phyloP scores from a whole-genome alignment of 2,797 vertebrate species.

The Chlorospingus flavigularis region DNA sequence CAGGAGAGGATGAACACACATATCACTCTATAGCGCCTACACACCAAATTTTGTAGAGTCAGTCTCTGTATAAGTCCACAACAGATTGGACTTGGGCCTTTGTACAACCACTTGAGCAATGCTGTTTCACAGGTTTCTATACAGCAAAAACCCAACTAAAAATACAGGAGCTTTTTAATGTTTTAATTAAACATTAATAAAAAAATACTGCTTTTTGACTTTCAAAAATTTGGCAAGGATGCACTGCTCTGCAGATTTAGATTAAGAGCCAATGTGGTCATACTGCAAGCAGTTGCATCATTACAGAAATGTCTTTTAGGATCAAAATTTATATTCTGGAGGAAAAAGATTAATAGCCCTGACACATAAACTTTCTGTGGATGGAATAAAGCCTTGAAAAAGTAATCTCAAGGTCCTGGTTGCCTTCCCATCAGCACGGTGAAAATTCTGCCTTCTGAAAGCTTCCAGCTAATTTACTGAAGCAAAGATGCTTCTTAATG shows the following conservation, averaged over 20 bases:
- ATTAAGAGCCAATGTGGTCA: not conserved
- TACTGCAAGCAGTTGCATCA: not conserved
- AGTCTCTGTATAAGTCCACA: not conserved
- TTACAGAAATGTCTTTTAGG: not conserved
- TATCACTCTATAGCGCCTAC: not conserved
- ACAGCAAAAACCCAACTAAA: not conserved
- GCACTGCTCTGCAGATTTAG: not conserved
- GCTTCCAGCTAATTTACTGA: not conserved
- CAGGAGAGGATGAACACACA: not conserved
- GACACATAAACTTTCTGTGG: not conserved
- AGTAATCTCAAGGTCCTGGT: not conserved
- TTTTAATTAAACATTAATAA: not conserved
- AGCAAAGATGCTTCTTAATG: not conserved
- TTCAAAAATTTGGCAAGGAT: not conserved
- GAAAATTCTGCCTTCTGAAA: conserved; percentile 18
- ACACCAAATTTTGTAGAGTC: not conserved
- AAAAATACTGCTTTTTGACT: not conserved
- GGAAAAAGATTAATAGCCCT: not conserved
- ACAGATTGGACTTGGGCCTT: fast-evolving
- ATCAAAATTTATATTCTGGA: not conserved
- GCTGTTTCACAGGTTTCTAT: not conserved
- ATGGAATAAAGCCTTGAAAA: not conserved
- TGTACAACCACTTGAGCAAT: not conserved
- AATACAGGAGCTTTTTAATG: not conserved
- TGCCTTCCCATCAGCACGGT: not conserved